These are phyloP conservation scores for Prorops nasuta DNA, from an alignment of 1,140 invertebrate genomes.

Conservation along the genomic window DNA sequence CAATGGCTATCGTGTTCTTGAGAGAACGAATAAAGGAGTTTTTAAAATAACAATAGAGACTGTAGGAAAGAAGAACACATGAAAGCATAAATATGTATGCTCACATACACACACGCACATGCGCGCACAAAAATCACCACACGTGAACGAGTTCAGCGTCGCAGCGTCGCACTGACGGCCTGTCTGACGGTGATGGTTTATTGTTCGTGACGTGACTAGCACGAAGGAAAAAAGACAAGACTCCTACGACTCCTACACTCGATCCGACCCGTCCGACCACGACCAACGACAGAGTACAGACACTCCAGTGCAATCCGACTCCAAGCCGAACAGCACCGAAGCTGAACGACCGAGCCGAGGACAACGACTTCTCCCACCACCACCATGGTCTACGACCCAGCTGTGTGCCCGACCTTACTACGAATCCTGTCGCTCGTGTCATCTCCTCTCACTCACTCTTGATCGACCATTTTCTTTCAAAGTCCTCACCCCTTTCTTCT, in stretches of 20 bases:
- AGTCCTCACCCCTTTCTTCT: no score
- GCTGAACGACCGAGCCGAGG: no score
- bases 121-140: not conserved
- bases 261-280: not conserved
- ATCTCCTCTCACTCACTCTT: not conserved
- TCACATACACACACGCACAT: not conserved
- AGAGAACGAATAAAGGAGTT: no score
- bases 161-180: constrained; percentile 16
- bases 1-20: no score
- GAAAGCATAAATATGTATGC: no score
- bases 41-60: not conserved
- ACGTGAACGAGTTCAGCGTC: constrained; percentile 21
- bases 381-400: constrained; percentile 18
- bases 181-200: not conserved
- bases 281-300: not conserved
- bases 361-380: constrained; percentile 28
- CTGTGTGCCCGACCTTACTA: constrained; percentile 13
- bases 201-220: not conserved
- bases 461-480: not conserved
- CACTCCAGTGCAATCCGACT: constrained; percentile 19
- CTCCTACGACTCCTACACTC: not conserved
- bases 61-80: not conserved
- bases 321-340: no score
- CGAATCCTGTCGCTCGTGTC: not conserved
- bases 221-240: not conserved